Conservation (phyloP, 2,113 vertebrate genomes). For the Tringa solitaria region DNA sequence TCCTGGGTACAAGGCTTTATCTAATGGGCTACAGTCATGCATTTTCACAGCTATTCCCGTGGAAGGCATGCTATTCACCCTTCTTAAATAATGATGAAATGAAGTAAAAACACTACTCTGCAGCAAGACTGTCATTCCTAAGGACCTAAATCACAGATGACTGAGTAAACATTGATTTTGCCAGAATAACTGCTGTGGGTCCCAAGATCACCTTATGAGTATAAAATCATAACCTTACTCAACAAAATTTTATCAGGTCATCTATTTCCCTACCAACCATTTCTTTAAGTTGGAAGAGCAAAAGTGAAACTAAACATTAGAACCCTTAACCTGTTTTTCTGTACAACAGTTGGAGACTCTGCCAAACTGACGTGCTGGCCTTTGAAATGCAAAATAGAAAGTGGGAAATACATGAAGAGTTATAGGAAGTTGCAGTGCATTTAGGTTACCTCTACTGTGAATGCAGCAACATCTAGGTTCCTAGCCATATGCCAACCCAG, state of each 20-base stretch:
- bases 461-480: not conserved
- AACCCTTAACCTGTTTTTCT: not conserved
- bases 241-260: not conserved
- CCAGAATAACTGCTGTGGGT: not conserved
- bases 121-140: not conserved
- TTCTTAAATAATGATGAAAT: not conserved
- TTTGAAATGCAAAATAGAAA: not conserved
- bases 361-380: not conserved
- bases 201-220: not conserved
- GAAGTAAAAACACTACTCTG: not conserved
- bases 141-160: not conserved
- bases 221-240: not conserved
- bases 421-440: not conserved
- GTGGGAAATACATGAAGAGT: not conserved
- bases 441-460: not conserved
- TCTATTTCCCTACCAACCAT: not conserved
- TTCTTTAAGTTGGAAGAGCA: not conserved
- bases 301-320: not conserved
- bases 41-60: not conserved
- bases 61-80: not conserved
- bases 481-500: not conserved
- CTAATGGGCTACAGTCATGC: not conserved
- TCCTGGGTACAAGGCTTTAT: not conserved
- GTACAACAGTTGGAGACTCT: not conserved
- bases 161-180: not conserved